Conservation (phyloP, 1,140 invertebrate genomes). For the Pogonus chalceus region DNA sequence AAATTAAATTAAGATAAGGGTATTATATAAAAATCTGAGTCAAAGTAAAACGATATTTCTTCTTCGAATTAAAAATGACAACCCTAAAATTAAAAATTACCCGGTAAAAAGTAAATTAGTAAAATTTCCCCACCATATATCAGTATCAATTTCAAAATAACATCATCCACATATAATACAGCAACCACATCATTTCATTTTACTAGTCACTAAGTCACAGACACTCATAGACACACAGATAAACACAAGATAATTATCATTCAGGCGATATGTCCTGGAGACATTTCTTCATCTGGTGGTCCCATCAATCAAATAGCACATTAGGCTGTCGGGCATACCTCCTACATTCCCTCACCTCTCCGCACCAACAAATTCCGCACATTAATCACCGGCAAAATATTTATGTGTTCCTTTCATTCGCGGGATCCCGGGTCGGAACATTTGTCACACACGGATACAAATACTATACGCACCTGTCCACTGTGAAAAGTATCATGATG, state of each 20-base stretch:
- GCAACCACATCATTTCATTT: too few species aligned
- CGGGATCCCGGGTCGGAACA: background rate
- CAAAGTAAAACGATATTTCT: too few species aligned
- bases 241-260: slow-evolving; percentile 26
- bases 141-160: too few species aligned
- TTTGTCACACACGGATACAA: background rate
- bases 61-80: too few species aligned
- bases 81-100: too few species aligned
- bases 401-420: slow-evolving; percentile 2
- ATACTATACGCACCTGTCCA: background rate
- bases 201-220: background rate
- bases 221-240: background rate
- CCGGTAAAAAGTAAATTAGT: too few species aligned
- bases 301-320: slow-evolving; percentile 31
- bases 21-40: too few species aligned
- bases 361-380: background rate
- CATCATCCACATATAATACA: too few species aligned
- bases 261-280: slow-evolving; percentile 27
- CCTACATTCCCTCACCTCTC: slow-evolving; percentile 9
- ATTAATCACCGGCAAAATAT: slow-evolving; percentile 6
- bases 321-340: slow-evolving; percentile 23
- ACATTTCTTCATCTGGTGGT: slow-evolving; percentile 33
- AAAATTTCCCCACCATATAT: too few species aligned
- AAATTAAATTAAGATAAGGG: too few species aligned
- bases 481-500: background rate